Base-by-base conservation (phyloP, 1,140 invertebrate genomes). In the Zaprionus gabonicus region DNA sequence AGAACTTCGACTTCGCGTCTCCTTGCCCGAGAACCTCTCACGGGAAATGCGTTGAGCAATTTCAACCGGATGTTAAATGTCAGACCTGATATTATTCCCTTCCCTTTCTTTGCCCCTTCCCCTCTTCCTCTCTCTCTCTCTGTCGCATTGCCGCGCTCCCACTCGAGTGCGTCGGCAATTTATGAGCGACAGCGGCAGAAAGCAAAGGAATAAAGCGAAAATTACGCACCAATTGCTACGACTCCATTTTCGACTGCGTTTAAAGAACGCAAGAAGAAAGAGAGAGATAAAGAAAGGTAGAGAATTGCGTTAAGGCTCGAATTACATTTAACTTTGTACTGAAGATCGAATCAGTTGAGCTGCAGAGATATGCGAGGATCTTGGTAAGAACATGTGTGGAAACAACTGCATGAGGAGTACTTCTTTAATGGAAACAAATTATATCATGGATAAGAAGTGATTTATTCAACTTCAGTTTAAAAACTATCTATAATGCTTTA, bases 61-160 rank as follows among this genome's bases (percentile, higher is more conserved):
- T 86, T 83, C 74, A 86, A 75, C 69, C 80, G 83, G 83, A 86
- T 86, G 83, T 88, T 80, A 80, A 86, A 83, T 86, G 83, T 88
- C 83, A 82, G 76, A 71, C 59, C 76, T 71, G 83, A 82, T 86
- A 77, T 82, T 76, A 67, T 71, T 13, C 64, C 60, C 66, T 38
- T 41, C 44, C 25, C 63, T 25, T 49, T 34, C n/a, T 31, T 36
- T 28, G 6, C 7, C 6, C 2, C 4, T 51, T 44, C 25, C 15
- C 28, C 20, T 17, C 3, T 56, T 28, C 1, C 6, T 28, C 4
- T 9, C n/a, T 31, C 20, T 31, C 31, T 15, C 20, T 34, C 0
- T 15, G 44, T 23, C 10, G 17, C 46, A 38, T 5, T 27, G 0
- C 27, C 4, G 4, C 20, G 41, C 12, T 62, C 31, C 31, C 31